Conservation (phyloP, 2,888 invertebrate species). For the Ametastegia equiseti region DNA sequence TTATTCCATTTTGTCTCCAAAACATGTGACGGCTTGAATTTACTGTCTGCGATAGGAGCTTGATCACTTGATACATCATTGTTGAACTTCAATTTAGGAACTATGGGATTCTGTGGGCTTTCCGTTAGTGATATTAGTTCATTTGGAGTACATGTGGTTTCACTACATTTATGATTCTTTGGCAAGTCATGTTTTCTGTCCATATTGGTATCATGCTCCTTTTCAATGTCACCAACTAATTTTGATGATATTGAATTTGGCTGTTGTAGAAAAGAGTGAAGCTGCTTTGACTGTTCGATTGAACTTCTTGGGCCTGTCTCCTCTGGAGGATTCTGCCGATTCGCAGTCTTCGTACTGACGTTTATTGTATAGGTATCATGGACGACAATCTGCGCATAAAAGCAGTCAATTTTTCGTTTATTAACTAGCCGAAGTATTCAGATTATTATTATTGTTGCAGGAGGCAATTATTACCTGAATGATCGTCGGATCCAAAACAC, state of each 20-base stretch:
- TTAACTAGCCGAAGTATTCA: neutral
- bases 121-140: neutral
- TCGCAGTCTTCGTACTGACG: slow-evolving; percentile 58
- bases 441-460: neutral
- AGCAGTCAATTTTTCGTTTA: neutral
- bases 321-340: neutral
- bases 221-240: neutral
- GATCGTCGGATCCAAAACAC: slow-evolving; percentile 58
- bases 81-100: neutral
- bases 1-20: neutral
- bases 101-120: neutral
- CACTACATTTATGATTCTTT: neutral
- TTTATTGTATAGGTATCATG: slow-evolving; percentile 66
- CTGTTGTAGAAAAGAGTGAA: neutral
- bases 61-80: neutral
- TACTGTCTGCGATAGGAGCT: neutral
- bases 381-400: slow-evolving; percentile 63
- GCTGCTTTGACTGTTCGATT: neutral
- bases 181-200: neutral
- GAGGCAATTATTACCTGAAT: slow-evolving; percentile 63
- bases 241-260: neutral
- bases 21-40: neutral
- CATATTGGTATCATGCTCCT: neutral
- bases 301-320: neutral
- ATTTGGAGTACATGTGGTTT: neutral